A percentile compares a stretch with the other conserved stretches of the same genome.
Evolutionary conservation across 2,113 vertebrate species (phyloP).

Genomic region (Lanius ludovicianus): DNA sequence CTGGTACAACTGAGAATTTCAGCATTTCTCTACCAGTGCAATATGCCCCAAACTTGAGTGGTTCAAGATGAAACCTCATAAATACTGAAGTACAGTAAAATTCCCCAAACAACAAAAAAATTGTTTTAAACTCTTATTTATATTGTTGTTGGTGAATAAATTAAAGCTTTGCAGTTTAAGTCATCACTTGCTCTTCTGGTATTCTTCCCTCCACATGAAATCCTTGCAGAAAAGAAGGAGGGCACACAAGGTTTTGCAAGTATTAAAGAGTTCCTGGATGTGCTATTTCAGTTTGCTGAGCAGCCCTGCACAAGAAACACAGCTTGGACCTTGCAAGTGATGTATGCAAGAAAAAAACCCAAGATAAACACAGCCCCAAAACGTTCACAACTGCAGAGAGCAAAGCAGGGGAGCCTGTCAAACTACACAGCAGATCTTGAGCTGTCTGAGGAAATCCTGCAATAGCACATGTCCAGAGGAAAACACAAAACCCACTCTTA

Average conservation of each 20-base stretch:
- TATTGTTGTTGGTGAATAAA: neutral
- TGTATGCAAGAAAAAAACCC: neutral
- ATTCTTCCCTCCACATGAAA: neutral
- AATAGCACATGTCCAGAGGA: neutral
- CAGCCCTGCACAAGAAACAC: neutral
- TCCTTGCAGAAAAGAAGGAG: neutral
- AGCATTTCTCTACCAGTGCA: neutral
- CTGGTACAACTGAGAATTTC: neutral
- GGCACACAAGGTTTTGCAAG: neutral
- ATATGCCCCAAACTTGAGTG: neutral
- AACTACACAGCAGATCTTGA: neutral
- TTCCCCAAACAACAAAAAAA: neutral
- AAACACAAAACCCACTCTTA: neutral
- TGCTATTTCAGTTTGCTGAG: neutral
- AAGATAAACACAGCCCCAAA: neutral
- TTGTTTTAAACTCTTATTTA: neutral
- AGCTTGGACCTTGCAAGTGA: neutral
- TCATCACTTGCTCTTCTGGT: neutral
- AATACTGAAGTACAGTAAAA: neutral
- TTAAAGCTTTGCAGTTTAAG: neutral
- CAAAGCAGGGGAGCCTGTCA: neutral
- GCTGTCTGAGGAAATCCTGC: neutral
- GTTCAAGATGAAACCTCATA: neutral
- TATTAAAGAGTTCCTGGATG: neutral
- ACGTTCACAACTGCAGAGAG: neutral